Evolutionary conservation across 1,140 invertebrate genomes (phyloP).

Genomic region (Drosophila bocki): DNA sequence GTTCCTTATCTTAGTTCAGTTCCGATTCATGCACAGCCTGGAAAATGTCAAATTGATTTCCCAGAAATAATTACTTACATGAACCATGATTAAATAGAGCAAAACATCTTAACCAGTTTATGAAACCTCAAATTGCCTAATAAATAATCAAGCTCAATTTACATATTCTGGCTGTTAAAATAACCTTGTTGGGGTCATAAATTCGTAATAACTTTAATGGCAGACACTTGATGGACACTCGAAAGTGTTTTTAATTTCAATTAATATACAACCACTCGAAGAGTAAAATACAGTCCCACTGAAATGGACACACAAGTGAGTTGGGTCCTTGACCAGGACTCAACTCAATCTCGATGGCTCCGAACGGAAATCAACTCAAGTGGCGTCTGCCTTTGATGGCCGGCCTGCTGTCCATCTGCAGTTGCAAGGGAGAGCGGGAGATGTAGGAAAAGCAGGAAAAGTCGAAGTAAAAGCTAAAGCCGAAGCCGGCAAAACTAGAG

Average conservation of each 20-base stretch:
- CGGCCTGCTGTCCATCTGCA: constrained; percentile 15
- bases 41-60: constrained; percentile 1
- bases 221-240: constrained; percentile 37
- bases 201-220: constrained; percentile 42
- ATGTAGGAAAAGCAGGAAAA: not conserved
- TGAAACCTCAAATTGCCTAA: constrained; percentile 6
- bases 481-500: not conserved
- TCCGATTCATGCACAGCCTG: not conserved
- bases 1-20: not conserved
- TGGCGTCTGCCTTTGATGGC: constrained; percentile 43
- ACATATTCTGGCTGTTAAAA: not conserved
- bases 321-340: constrained; percentile 32
- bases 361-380: constrained; percentile 43
- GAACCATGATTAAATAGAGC: not conserved
- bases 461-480: not conserved
- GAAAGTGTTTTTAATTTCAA: constrained; percentile 55
- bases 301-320: constrained; percentile 41
- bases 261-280: constrained; percentile 51
- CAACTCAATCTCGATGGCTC: constrained; percentile 26
- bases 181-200: constrained; percentile 6
- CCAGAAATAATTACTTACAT: constrained; percentile 5
- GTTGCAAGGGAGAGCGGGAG: constrained; percentile 5
- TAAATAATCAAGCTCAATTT: constrained; percentile 23
- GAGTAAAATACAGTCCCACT: constrained; percentile 12
- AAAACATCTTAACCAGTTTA: constrained; percentile 4